A percentile compares a stretch with the other conserved stretches of the same genome.
phyloP scores from a whole-genome alignment of 2,113 vertebrate genomes.

The Notarius quadriscutis region DNA sequence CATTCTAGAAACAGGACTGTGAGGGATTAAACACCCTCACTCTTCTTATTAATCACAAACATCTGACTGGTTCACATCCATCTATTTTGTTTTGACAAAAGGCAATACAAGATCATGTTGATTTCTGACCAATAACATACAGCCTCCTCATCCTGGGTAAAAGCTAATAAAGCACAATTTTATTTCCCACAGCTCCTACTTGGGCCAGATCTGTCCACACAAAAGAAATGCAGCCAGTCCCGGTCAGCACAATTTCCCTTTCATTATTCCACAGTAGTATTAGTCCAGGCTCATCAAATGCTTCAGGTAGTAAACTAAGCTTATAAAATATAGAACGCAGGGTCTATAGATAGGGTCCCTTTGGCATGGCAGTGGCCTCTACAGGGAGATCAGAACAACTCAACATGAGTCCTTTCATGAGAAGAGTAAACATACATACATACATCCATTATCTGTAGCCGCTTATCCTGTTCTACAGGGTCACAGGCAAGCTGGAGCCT shows the following conservation, averaged over 20 bases:
- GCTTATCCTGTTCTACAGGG: too few relatives aligned
- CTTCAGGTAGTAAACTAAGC: constrained; percentile 44
- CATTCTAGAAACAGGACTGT: not conserved
- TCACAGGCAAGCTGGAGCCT: too few relatives aligned
- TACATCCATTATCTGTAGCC: too few relatives aligned
- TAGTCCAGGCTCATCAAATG: constrained; percentile 36
- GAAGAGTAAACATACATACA: not conserved
- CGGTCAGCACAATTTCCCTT: constrained; percentile 50
- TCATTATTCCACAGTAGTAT: constrained; percentile 43
- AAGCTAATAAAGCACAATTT: constrained; percentile 19
- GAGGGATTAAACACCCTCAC: not conserved
- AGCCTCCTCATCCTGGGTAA: not conserved
- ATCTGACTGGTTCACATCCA: constrained; percentile 13
- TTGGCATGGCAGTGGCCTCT: constrained; percentile 27
- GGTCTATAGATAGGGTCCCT: constrained; percentile 40
- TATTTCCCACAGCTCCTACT: constrained; percentile 27
- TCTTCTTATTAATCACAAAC: constrained; percentile 18
- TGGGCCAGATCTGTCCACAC: constrained; percentile 7
- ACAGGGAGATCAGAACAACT: constrained; percentile 38
- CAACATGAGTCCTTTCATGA: constrained; percentile 12
- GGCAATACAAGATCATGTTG: constrained; percentile 16
- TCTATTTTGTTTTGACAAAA: constrained; percentile 12
- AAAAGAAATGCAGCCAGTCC: constrained; percentile 33
- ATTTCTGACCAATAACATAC: constrained; percentile 22
- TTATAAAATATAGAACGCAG: constrained; percentile 50